Evolutionary conservation across 2,797 vertebrate genomes (phyloP).

Genomic region (Lutra lutra): DNA sequence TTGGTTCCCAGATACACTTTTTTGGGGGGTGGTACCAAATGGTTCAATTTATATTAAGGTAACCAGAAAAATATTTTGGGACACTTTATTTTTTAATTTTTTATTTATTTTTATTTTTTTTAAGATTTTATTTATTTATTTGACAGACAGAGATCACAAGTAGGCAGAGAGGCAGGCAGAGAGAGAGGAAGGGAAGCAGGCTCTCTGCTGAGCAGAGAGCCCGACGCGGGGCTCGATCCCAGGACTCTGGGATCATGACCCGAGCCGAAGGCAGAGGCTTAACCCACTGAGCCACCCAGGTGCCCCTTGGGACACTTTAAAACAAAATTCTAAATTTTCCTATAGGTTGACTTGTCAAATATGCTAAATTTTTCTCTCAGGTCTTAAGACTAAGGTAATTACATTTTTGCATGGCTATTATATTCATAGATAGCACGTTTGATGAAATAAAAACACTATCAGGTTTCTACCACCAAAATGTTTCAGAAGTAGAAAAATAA

Average conservation of each 20-base stretch:
- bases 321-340: background rate
- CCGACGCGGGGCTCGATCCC: too few relatives aligned
- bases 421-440: background rate
- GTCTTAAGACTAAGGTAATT: background rate
- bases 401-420: background rate
- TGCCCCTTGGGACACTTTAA: background rate
- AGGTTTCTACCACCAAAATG: background rate
- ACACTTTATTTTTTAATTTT: background rate
- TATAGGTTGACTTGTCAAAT: background rate
- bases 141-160: too few relatives aligned
- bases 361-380: background rate
- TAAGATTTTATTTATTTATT: too few relatives aligned
- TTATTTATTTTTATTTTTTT: too few relatives aligned
- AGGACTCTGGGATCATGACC: too few relatives aligned
- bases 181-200: too few relatives aligned
- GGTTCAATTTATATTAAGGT: background rate
- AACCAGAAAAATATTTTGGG: slow-evolving; percentile 23
- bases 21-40: background rate
- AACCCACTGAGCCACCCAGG: too few relatives aligned
- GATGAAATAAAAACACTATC: background rate
- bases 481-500: slow-evolving; percentile 16
- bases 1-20: background rate
- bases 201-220: too few relatives aligned
- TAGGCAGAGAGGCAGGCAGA: too few relatives aligned
- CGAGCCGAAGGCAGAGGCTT: too few relatives aligned